These are phyloP conservation scores for Eugnorisma glareosa DNA, from an alignment of 2,888 invertebrate species.

Conservation along the genomic window DNA sequence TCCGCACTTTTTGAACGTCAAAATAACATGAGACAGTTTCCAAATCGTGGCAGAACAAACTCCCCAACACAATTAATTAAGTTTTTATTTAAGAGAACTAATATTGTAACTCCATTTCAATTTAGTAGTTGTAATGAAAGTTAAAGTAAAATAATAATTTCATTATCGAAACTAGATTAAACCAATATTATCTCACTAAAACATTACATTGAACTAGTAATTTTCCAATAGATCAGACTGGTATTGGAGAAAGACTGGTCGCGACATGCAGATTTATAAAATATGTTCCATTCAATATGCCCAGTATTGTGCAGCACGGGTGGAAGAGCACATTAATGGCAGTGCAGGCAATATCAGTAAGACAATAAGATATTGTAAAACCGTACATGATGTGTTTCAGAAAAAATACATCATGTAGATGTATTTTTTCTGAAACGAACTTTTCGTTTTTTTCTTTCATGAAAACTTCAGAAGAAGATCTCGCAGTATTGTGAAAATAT, in stretches of 20 bases:
- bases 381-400: too few relatives aligned
- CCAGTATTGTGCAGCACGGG: slow-evolving; percentile 19
- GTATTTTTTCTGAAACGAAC: neutral
- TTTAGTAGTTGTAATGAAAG: neutral
- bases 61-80: neutral
- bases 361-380: neutral
- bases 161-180: neutral
- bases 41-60: neutral
- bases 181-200: slow-evolving; percentile 24
- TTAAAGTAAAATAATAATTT: neutral
- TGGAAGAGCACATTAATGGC: slow-evolving; percentile 35
- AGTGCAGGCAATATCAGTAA: slow-evolving; percentile 13
- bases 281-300: slow-evolving; percentile 45
- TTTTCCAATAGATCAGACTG: slow-evolving; percentile 5
- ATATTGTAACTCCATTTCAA: neutral
- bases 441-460: neutral
- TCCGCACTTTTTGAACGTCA: neutral
- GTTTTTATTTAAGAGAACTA: neutral
- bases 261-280: slow-evolving; percentile 55
- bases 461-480: neutral
- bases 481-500: neutral
- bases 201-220: neutral
- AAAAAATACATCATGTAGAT: too few relatives aligned
- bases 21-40: neutral
- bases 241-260: slow-evolving; percentile 9